A percentile compares a stretch with the other conserved stretches of the same genome.
Evolutionary conservation across 2,113 vertebrate species (phyloP).

Genomic region (Mormyrus lacerda): DNA sequence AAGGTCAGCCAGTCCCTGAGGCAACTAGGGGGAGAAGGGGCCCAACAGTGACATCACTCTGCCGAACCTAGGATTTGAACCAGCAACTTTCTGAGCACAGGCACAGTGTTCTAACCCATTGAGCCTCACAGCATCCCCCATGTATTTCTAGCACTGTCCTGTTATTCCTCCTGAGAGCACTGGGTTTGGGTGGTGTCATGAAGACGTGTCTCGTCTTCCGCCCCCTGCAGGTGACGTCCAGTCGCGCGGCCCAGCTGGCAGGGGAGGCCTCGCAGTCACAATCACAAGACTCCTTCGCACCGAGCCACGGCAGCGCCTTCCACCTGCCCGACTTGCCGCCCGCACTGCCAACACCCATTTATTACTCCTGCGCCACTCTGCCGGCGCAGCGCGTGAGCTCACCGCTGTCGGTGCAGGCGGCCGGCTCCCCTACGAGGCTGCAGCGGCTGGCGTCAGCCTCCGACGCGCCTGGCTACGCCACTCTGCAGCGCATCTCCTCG

Average conservation of each 20-base stretch:
- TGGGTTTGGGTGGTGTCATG: not conserved
- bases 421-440: slow-evolving; percentile 87
- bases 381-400: slow-evolving; percentile 89
- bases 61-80: not conserved
- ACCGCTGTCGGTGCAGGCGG: slow-evolving; percentile 70
- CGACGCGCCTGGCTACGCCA: slow-evolving; percentile 82
- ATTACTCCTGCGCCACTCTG: slow-evolving; percentile 90
- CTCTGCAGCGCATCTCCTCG: slow-evolving; percentile 78
- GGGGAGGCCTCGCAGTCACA: slow-evolving; percentile 63
- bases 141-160: not conserved
- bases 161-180: not conserved
- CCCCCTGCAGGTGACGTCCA: slow-evolving; percentile 65
- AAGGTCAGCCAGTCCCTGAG: not conserved
- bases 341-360: slow-evolving; percentile 60
- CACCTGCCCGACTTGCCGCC: slow-evolving; percentile 80
- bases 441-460: slow-evolving; percentile 75
- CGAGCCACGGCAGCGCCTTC: slow-evolving; percentile 84
- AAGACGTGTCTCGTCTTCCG: not conserved
- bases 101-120: not conserved
- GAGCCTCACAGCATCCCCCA: not conserved
- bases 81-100: not conserved
- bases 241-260: slow-evolving; percentile 69
- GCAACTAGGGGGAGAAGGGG: not conserved
- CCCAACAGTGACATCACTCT: not conserved
- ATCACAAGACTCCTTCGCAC: slow-evolving; percentile 77